Percentiles rank a stretch among this genome's conserved stretches.
These are phyloP conservation scores for Anguilla japonica DNA, from an alignment of 2,113 vertebrate species.

Conservation along the genomic window DNA sequence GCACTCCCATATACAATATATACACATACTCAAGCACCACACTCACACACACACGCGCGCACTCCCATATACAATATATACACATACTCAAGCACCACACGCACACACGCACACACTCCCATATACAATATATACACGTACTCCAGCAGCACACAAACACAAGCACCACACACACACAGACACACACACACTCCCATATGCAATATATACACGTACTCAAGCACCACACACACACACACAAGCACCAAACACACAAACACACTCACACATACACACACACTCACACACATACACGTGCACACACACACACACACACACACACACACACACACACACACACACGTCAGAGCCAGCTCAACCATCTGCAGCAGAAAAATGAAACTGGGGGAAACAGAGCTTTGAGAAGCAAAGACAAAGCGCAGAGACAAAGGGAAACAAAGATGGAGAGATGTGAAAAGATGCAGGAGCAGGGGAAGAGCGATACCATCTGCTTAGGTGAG, in stretches of 20 bases:
- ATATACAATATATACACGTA: neutral
- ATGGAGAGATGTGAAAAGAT: neutral
- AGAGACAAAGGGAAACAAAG: neutral
- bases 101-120: neutral
- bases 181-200: conserved; percentile 34
- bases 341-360: neutral
- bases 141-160: neutral
- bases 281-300: neutral
- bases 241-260: neutral
- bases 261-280: conserved; percentile 26
- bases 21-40: too few relatives aligned
- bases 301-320: too few relatives aligned
- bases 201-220: neutral
- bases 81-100: neutral
- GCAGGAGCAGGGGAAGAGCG: neutral
- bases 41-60: neutral
- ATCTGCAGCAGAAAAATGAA: neutral
- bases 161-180: conserved; percentile 14
- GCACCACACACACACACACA: neutral
- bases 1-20: neutral
- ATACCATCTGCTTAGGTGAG: neutral
- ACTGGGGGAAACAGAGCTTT: neutral
- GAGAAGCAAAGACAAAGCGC: neutral
- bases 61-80: conserved; percentile 22
- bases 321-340: too few relatives aligned